phyloP scores from a whole-genome alignment of 2,113 vertebrate species.

The Caracal caracal region DNA sequence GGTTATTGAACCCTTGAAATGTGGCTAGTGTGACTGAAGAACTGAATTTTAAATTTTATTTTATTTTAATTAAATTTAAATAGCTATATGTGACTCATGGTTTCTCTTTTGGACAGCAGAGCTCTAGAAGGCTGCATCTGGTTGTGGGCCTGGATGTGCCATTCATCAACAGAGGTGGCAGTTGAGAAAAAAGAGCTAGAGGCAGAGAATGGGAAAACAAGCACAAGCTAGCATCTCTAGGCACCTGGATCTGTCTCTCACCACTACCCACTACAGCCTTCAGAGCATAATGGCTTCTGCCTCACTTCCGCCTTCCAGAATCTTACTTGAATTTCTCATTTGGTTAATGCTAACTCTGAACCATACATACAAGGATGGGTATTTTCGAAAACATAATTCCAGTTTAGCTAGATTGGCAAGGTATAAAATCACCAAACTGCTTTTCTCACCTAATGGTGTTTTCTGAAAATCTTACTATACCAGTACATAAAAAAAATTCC shows the following conservation, averaged over 20 bases:
- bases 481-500: neutral
- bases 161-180: neutral
- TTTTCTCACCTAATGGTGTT: neutral
- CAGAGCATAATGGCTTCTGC: neutral
- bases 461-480: neutral
- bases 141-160: neutral
- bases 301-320: neutral
- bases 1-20: neutral
- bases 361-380: neutral
- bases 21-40: neutral
- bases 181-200: neutral
- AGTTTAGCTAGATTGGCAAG: neutral
- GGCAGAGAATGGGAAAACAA: neutral
- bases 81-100: neutral
- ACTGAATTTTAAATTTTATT: slow-evolving; percentile 12
- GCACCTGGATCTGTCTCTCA: neutral
- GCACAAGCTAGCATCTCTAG: neutral
- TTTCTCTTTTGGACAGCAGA: neutral
- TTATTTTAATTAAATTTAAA: neutral
- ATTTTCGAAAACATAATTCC: neutral
- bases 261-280: too few species aligned
- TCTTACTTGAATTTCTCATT: neutral
- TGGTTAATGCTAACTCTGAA: neutral
- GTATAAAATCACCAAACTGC: neutral
- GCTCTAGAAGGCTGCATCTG: neutral